Evolutionary conservation across 2,797 vertebrate species (phyloP), one percentile per base, ranked within the genome.

Genomic region (Bradypus variegatus): DNA sequence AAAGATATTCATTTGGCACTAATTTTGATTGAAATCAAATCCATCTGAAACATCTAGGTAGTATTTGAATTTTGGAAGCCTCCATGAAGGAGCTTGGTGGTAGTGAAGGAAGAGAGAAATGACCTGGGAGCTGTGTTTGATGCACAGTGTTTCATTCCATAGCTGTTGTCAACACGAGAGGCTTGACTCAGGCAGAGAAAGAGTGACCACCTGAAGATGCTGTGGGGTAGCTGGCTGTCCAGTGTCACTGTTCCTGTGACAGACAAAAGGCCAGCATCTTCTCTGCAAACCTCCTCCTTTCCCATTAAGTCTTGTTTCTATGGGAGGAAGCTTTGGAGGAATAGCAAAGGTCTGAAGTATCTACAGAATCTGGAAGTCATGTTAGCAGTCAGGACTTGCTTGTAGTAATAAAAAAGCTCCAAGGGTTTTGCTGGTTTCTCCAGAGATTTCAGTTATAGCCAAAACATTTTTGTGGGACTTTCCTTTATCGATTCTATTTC

Each of bases 11-110:
- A 2, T 77, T 88, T 97, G 94, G 95, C 87, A 55, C 16, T 31
- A 50, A 73, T 89, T 91, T 90, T 94, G 90, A 88, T 0, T 92
- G 93, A 96, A 97, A 97, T 96, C 78, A 92, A 96, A 92, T 88
- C 93, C 92, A 90, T 94, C 88, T 93, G 94, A 94, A 86, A 81
- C 88, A 10, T 41, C 55, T 86, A 33, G 65, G 69, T 80, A 90
- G 76, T 76, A 73, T 95, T 96, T 96, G 92, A 94, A 91, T 95
- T 96, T 95, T 96, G 95, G 96, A 96, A 96, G 92, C 88, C 78
- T 94, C 87, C 76, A 89, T 84, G 78, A 55, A 92, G 65, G 91
- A 86, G 45, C 91, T 89, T 81, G 65, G 60, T 60, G 78, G 88
- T 96, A 65, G 76, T 86, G 88, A 90, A 78, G 93, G 83, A 93